Conservation (phyloP, 2,888 invertebrate genomes). For the Leptogaster cylindrica region DNA sequence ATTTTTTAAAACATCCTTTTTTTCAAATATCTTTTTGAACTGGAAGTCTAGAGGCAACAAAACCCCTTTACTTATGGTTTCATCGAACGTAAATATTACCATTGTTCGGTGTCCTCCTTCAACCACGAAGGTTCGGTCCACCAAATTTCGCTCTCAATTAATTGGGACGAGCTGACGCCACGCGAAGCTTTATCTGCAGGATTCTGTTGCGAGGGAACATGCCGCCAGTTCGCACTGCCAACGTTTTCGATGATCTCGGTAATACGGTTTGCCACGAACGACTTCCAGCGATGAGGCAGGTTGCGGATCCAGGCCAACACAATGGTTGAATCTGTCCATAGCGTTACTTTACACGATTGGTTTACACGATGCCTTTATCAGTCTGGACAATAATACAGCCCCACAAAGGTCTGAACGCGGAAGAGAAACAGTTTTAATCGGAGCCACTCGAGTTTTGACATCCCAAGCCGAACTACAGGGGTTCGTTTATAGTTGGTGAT, state of each 20-base stretch:
- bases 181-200: neutral
- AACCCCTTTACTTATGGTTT: neutral
- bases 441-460: too few relatives aligned
- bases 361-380: neutral
- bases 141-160: too few relatives aligned
- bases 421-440: too few relatives aligned
- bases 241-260: neutral
- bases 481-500: neutral
- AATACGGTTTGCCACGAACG: too few relatives aligned
- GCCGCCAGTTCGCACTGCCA: too few relatives aligned
- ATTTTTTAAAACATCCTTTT: neutral
- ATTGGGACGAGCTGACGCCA: too few relatives aligned
- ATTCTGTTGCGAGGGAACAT: too few relatives aligned
- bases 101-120: neutral
- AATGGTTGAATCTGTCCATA: too few relatives aligned
- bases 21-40: neutral
- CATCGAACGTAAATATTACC: neutral
- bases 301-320: constrained; percentile 1
- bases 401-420: constrained; percentile 39
- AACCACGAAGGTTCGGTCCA: constrained; percentile 40
- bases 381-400: constrained; percentile 22
- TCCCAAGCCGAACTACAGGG: too few relatives aligned
- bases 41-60: neutral
- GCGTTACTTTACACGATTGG: too few relatives aligned
- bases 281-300: neutral